A percentile compares a stretch with the other conserved stretches of the same genome.
These are phyloP conservation scores for Crenichthys baileyi DNA, from an alignment of 2,797 vertebrate genomes.

Conservation along the genomic window DNA sequence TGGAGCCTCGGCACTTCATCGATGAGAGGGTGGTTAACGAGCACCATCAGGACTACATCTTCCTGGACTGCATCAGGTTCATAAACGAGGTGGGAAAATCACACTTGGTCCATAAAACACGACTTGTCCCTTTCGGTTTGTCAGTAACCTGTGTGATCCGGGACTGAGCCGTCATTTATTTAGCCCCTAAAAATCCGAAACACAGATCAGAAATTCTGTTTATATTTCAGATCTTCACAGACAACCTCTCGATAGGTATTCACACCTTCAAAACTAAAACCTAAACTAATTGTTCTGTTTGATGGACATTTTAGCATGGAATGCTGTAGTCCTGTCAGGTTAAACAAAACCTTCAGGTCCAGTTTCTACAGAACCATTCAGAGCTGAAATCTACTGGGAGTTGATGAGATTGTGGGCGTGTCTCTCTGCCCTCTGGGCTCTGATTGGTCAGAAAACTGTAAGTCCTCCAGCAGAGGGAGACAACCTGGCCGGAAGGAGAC, in stretches of 20 bases:
- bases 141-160: not conserved
- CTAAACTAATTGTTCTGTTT: not conserved
- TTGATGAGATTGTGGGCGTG: not conserved
- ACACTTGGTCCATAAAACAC: not conserved
- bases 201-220: too few relatives aligned
- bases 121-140: too few relatives aligned
- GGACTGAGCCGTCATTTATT: not conserved
- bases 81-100: conserved; percentile 91
- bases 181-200: too few relatives aligned
- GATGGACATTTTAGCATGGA: not conserved
- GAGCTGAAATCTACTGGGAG: not conserved
- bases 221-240: too few relatives aligned
- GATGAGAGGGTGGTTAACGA: conserved; percentile 94
- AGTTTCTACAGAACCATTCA: not conserved
- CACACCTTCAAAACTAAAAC: not conserved
- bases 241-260: too few relatives aligned
- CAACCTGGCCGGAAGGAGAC: not conserved
- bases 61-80: conserved; percentile 95
- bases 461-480: not conserved
- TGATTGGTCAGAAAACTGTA: not conserved
- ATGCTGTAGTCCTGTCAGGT: too few relatives aligned
- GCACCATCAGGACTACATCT: conserved; percentile 94
- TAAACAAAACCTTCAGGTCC: not conserved
- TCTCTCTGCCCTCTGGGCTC: not conserved
- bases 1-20: conserved; percentile 94